phyloP scores from a whole-genome alignment of 2,113 vertebrate species.

The Coptodon rendalli region DNA sequence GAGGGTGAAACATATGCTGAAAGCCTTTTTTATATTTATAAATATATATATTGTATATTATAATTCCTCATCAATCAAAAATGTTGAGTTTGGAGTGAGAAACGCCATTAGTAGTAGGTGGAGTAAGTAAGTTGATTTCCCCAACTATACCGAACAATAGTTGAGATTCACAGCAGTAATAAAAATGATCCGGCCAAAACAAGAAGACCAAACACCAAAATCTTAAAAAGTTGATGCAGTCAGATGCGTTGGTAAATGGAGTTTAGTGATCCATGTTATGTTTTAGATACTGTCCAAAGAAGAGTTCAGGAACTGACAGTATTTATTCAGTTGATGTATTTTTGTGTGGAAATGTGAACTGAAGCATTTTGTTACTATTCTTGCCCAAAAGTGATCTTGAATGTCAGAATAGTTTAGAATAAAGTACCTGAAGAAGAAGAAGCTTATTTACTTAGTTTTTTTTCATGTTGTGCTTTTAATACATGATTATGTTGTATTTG shows the following conservation, averaged over 20 bases:
- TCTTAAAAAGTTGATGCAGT: neutral
- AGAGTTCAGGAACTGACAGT: neutral
- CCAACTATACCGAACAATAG: neutral
- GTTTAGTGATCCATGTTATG: neutral
- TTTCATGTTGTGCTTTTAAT: neutral
- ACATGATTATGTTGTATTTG: neutral
- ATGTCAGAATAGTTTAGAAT: neutral
- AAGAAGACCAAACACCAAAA: neutral
- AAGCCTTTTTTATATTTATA: neutral
- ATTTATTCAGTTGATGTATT: neutral
- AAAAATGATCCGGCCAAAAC: neutral
- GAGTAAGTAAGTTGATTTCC: neutral
- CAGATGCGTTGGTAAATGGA: neutral
- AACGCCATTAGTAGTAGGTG: neutral
- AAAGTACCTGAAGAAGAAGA: neutral
- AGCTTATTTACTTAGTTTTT: neutral
- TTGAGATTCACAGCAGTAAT: neutral
- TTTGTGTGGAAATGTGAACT: neutral
- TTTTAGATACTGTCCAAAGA: neutral
- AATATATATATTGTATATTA: neutral
- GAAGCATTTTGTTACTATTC: neutral
- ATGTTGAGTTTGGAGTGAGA: neutral
- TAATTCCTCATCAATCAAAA: neutral
- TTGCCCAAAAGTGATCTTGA: neutral
- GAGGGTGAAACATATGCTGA: neutral